Conservation (phyloP, 2,797 vertebrate genomes). For the Megaceryle alcyon region DNA sequence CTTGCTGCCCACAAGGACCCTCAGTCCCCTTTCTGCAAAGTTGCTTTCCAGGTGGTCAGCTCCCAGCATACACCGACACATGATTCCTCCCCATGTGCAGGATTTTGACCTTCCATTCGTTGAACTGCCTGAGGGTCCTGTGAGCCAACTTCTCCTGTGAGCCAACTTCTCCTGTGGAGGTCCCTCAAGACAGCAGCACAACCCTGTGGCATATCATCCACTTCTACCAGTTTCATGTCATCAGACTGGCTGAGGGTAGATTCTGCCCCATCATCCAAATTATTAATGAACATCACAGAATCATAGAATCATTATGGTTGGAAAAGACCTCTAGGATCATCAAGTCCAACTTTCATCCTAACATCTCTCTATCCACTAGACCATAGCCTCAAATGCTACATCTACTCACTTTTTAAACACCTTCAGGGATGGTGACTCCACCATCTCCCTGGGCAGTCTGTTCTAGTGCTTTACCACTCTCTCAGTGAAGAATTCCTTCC, state of each 20-base stretch:
- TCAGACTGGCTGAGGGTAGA: not conserved
- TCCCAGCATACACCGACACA: not conserved
- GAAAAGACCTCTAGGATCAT: too few relatives aligned
- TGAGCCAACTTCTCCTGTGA: not conserved
- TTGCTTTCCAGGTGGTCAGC: not conserved
- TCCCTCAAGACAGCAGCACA: not conserved
- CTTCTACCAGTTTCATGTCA: not conserved
- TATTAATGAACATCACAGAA: not conserved
- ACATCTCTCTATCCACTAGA: too few relatives aligned
- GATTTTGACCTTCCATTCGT: not conserved
- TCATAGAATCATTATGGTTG: too few relatives aligned
- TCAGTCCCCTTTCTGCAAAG: not conserved
- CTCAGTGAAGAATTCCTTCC: too few relatives aligned
- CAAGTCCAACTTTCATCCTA: too few relatives aligned
- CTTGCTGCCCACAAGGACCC: not conserved
- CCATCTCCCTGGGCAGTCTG: too few relatives aligned
- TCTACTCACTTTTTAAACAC: too few relatives aligned
- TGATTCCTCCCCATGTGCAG: not conserved
- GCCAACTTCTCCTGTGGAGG: not conserved
- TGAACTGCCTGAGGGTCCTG: not conserved
- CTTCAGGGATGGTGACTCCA: too few relatives aligned
- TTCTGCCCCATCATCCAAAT: not conserved
- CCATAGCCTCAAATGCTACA: too few relatives aligned
- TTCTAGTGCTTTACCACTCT: too few relatives aligned
- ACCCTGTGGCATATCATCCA: not conserved